Evolutionary conservation across 1,140 invertebrate genomes (phyloP), one percentile per base, ranked within the genome.

Genomic region (Bombus polaris): DNA sequence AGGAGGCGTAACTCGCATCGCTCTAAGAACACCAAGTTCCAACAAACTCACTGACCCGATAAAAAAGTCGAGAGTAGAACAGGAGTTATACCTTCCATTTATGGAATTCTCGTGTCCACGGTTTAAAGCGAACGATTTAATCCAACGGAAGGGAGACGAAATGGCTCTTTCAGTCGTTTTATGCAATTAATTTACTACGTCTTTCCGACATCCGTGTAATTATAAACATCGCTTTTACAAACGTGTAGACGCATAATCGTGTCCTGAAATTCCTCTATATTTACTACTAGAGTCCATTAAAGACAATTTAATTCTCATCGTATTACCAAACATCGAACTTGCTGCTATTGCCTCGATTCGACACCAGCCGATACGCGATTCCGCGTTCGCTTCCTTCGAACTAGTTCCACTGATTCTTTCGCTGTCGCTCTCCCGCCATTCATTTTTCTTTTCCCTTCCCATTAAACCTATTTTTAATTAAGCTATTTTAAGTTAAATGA

Each of bases 1-100:
- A n/a, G 44, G 57, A 70, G 74, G 74, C 74, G 74, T 74, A 74
- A 74, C 81, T 83, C 35, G 32, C 59, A 53, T 70, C 65, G 81
- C 47, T 78, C 9, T 66, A 37, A n/a, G n/a, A 53, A 76, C 37
- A 22, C 44, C 57, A 70, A 39, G 12, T 75, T 37, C 13, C 42
- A 35, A 37, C 39, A 28, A 75, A 44, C 42, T 44, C 71, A 71
- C 66, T 59, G 81, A 68, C 39, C 62, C 72, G 81, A 66, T 53
- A 68, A 83, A 77, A 83, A 76, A 83, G 59, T 83, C 35, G 22
- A 44, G 25, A 53, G 32, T 82, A 39, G 37, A 70, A 78, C 35
- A 35, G 44, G 71, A 81, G 53, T 37, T 42, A 28, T 8, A 15
- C 37, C n/a, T 22, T 28, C 4, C 32, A 5, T 12, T 39, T 28